Percentiles rank a stretch among this genome's conserved stretches.
Conservation (phyloP, 2,888 invertebrate genomes). For the Melieria crassipennis region DNA sequence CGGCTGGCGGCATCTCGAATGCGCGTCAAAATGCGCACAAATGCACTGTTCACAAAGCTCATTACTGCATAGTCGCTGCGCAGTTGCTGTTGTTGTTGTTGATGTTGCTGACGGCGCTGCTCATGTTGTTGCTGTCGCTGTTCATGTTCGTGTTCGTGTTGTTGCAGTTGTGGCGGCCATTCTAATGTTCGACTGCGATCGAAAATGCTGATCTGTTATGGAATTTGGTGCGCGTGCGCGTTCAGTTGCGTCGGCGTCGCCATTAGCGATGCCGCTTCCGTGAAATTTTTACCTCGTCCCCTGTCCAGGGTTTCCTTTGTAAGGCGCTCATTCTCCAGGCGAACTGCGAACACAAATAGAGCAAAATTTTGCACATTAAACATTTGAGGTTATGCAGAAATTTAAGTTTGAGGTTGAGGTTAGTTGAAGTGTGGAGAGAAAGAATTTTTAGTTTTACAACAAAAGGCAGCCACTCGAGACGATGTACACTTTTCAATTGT, state of each 20-base stretch:
- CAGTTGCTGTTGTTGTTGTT: constrained; percentile 40
- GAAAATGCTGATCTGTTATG: constrained; percentile 45
- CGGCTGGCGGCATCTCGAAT: constrained; percentile 5
- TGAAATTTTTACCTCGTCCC: constrained; percentile 63
- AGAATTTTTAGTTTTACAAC: too few relatives aligned
- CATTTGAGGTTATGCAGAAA: neutral
- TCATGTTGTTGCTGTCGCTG: constrained; percentile 24
- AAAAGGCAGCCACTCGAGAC: constrained; percentile 9
- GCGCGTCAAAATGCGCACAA: constrained; percentile 15
- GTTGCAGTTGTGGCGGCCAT: constrained; percentile 28
- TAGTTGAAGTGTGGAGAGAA: too few relatives aligned
- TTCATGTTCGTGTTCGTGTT: constrained; percentile 26
- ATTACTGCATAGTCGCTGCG: neutral
- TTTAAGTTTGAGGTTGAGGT: too few relatives aligned
- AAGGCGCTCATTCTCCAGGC: constrained; percentile 88
- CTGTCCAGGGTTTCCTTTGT: constrained; percentile 79
- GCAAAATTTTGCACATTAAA: too few relatives aligned
- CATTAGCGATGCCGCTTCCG: constrained; percentile 53
- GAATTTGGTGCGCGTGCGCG: constrained; percentile 40
- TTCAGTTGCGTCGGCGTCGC: constrained; percentile 4
- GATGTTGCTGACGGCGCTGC: constrained; percentile 44
- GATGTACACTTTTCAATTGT: constrained; percentile 26
- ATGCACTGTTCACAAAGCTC: constrained; percentile 3
- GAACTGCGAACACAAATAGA: constrained; percentile 70
- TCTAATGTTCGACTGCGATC: constrained; percentile 29